Evolutionary conservation across 2,113 vertebrate genomes (phyloP).

Genomic region (Oncorhynchus keta): DNA sequence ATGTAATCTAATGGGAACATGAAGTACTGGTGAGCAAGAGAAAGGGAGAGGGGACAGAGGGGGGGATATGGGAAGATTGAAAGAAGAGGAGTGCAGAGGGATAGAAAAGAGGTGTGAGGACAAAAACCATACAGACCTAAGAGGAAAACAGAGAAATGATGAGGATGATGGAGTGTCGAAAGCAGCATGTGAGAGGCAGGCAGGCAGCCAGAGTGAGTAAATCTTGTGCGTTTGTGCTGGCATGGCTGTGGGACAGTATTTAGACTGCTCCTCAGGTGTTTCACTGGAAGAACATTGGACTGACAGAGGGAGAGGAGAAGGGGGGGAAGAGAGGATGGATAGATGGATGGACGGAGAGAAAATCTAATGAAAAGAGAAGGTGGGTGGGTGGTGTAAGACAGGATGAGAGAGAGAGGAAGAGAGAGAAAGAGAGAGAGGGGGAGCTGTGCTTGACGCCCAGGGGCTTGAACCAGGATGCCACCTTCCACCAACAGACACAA

Average conservation of each 20-base stretch:
- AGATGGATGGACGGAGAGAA: conserved; percentile 15
- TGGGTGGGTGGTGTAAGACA: neutral
- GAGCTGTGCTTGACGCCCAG: conserved; percentile 43
- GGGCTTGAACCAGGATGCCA: conserved; percentile 60
- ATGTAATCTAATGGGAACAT: neutral
- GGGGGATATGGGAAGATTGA: neutral
- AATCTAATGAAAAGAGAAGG: neutral
- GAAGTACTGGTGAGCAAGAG: neutral
- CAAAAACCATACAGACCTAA: neutral
- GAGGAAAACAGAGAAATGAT: conserved; percentile 16
- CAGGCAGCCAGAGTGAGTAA: neutral
- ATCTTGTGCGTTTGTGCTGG: conserved; percentile 48
- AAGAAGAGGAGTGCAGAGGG: neutral
- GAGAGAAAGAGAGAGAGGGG: conserved; percentile 26
- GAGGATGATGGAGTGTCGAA: neutral
- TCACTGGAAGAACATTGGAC: conserved; percentile 35
- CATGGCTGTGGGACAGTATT: conserved; percentile 45
- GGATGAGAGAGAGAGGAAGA: neutral
- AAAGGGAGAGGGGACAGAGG: neutral
- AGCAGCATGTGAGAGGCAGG: neutral
- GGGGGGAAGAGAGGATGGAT: conserved; percentile 36
- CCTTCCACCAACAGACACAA: conserved; percentile 69
- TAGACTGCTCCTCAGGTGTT: conserved; percentile 46
- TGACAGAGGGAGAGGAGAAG: conserved; percentile 28
- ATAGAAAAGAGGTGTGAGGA: neutral